Evolutionary conservation across 2,797 vertebrate genomes (phyloP).

Genomic region (Acanthurus leucopareius): DNA sequence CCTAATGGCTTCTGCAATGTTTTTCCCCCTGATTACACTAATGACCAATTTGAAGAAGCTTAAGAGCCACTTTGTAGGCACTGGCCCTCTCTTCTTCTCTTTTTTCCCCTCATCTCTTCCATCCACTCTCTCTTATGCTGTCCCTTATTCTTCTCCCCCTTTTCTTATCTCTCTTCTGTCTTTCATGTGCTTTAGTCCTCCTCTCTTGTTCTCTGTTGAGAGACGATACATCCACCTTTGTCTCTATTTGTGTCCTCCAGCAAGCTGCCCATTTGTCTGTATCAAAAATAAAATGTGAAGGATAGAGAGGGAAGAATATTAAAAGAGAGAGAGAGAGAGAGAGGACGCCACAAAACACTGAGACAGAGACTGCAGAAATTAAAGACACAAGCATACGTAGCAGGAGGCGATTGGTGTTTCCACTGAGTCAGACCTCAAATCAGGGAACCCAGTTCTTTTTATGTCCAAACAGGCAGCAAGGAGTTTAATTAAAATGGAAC

Average conservation of each 20-base stretch:
- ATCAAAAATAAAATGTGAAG: conserved; percentile 43
- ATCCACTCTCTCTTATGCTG: not conserved
- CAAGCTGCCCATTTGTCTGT: conserved; percentile 31
- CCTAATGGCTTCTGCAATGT: conserved; percentile 62
- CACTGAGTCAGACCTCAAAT: conserved; percentile 28
- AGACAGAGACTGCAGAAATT: not conserved
- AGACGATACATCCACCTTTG: conserved; percentile 24
- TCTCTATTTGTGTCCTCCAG: conserved; percentile 35
- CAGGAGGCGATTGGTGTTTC: conserved; percentile 29
- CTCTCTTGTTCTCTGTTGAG: not conserved
- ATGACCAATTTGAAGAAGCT: conserved; percentile 73
- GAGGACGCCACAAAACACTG: not conserved
- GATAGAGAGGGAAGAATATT: not conserved
- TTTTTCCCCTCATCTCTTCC: not conserved
- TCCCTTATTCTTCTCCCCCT: not conserved
- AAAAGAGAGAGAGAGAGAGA: not conserved
- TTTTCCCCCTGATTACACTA: conserved; percentile 75
- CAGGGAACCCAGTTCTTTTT: not conserved
- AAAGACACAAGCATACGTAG: conserved; percentile 15
- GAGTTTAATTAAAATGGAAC: not conserved
- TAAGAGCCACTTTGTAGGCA: conserved; percentile 60
- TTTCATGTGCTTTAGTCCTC: conserved; percentile 13
- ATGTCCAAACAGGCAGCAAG: conserved; percentile 10
- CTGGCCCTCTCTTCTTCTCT: conserved; percentile 15
- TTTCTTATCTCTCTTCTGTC: not conserved